Evolutionary conservation across 2,113 vertebrate genomes (phyloP).

Genomic region (Geococcyx californianus): DNA sequence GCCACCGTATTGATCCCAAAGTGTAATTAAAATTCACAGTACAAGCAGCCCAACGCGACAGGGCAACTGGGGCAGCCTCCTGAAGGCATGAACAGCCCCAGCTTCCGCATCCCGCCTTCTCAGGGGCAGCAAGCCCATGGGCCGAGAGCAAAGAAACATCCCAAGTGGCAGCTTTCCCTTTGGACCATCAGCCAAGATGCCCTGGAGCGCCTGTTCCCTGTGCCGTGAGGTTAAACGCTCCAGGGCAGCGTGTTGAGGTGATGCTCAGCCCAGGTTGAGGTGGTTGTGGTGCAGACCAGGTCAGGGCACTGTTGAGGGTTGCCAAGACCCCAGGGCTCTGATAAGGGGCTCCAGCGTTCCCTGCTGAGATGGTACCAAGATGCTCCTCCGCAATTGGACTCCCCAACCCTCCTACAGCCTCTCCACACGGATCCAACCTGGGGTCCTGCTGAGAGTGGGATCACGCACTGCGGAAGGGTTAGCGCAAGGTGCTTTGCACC

Average conservation of each 20-base stretch:
- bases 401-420: too few relatives aligned
- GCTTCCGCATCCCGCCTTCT: neutral
- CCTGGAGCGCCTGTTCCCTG: neutral
- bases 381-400: neutral
- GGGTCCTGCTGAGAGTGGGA: accelerated
- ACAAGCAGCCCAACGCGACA: slow-evolving; percentile 47
- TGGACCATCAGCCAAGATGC: neutral
- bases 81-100: neutral
- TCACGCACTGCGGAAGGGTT: accelerated
- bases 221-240: accelerated
- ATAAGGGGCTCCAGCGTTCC: neutral
- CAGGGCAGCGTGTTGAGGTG: neutral
- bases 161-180: neutral
- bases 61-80: slow-evolving; percentile 28
- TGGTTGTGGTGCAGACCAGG: neutral
- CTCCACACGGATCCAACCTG: accelerated
- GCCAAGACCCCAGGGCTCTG: neutral
- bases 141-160: neutral
- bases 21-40: slow-evolving; percentile 72
- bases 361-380: neutral
- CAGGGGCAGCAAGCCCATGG: neutral
- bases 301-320: neutral
- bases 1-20: slow-evolving; percentile 76
- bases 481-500: neutral
- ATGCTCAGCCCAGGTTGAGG: neutral